These are phyloP conservation scores for Saguinus midas DNA, from an alignment of 2,113 vertebrate species.

Conservation along the genomic window DNA sequence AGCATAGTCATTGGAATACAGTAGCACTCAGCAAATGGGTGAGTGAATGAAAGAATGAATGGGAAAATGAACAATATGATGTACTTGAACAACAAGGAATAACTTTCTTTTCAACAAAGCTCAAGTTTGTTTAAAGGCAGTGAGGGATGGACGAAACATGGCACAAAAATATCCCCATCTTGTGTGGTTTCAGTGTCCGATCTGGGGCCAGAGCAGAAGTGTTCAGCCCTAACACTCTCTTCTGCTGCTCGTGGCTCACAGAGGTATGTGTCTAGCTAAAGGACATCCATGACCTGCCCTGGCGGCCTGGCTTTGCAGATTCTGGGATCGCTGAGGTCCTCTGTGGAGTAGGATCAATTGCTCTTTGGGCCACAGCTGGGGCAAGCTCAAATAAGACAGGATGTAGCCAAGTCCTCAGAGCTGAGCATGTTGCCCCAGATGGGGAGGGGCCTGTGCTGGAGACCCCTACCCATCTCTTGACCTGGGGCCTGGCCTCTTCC, in stretches of 20 bases:
- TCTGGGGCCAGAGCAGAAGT: background rate
- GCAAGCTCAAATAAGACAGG: fast-evolving
- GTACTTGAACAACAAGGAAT: background rate
- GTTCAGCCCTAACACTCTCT: background rate
- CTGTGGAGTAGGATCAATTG: fast-evolving
- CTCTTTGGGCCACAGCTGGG: background rate
- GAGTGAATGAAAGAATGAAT: background rate
- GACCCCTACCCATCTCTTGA: fast-evolving
- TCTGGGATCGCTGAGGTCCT: background rate
- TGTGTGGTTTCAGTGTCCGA: fast-evolving
- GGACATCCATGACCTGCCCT: background rate
- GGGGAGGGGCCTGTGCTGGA: background rate
- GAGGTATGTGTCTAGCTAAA: background rate
- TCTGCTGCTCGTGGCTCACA: fast-evolving
- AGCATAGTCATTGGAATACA: background rate
- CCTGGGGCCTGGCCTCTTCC: background rate
- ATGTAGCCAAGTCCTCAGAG: fast-evolving
- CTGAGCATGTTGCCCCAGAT: background rate
- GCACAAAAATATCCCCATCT: background rate
- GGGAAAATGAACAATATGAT: too few species aligned
- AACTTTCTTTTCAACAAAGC: background rate
- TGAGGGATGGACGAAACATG: background rate
- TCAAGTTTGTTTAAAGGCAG: background rate
- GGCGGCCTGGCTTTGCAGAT: background rate
- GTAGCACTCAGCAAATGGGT: background rate